These are phyloP conservation scores for Barbus barbus DNA, from an alignment of 2,113 vertebrate genomes.

Conservation along the genomic window DNA sequence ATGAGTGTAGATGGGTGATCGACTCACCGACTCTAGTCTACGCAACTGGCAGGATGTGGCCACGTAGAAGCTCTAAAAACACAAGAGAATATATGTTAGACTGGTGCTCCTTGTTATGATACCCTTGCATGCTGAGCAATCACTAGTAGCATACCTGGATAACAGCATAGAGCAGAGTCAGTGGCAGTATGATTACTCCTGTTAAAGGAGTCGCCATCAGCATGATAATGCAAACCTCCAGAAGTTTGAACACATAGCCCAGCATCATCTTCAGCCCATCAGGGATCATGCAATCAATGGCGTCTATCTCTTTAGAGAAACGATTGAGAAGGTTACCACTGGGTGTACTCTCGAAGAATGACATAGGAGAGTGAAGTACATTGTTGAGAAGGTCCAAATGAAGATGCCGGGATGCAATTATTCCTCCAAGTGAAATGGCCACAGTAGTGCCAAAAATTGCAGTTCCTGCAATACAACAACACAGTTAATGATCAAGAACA, in stretches of 20 bases:
- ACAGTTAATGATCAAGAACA: not conserved
- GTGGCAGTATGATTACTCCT: constrained; percentile 69
- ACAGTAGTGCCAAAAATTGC: constrained; percentile 74
- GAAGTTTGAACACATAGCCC: constrained; percentile 74
- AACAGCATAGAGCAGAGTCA: constrained; percentile 73
- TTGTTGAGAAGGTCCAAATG: constrained; percentile 76
- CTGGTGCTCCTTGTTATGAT: not conserved
- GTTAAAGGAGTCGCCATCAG: constrained; percentile 75
- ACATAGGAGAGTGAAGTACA: constrained; percentile 68
- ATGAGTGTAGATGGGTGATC: constrained; percentile 89
- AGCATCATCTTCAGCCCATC: constrained; percentile 80
- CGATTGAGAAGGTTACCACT: constrained; percentile 77
- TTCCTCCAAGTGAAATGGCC: constrained; percentile 73
- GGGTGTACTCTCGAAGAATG: constrained; percentile 80
- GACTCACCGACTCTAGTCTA: constrained; percentile 84
- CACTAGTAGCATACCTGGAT: constrained; percentile 75
- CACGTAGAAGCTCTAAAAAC: constrained; percentile 84
- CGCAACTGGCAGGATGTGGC: constrained; percentile 90
- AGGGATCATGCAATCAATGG: constrained; percentile 79
- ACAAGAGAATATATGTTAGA: not conserved
- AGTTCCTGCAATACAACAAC: constrained; percentile 62
- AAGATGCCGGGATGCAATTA: constrained; percentile 72
- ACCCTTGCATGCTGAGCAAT: not conserved
- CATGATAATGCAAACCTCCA: constrained; percentile 80
- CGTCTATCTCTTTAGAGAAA: constrained; percentile 82